Base-by-base conservation (phyloP, 1,140 invertebrate genomes). In the Megalonaias nervosa region DNA sequence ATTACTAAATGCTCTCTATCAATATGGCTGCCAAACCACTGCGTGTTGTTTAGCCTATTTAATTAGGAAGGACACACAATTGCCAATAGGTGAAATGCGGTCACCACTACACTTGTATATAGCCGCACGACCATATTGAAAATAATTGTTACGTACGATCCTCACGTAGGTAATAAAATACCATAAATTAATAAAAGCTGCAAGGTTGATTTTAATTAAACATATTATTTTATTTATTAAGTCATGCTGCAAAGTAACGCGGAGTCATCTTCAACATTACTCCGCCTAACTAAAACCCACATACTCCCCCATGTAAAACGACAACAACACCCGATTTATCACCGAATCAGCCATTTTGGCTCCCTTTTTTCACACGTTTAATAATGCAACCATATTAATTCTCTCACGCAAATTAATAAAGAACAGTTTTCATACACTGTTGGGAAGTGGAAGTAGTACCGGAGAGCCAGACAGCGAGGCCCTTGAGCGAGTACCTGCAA, bases 31-130 rank as follows among this genome's bases (percentile, higher is more conserved):
- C 85, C 80, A 83, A 81, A 64, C 38, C 79, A 76, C 80, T 84
- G 82, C 82, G 81, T 85, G 85, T 83, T 82, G 84, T 84, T 74
- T 83, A 84, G 82, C 82, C 82, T 82, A 80, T 82, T 85, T 81
- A 81, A 77, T 73, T 72, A 21, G 55, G 48, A 48, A 23, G 55
- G 23, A 56, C 21, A 75, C 60, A 26, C n/a, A 56, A 17, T 23
- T 48, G 19, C 67, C 74, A 75, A 57, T 31, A 62, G 61, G 68
- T 75, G 57, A 55, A 13, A 64, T 38, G 19, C n/a, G 59, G 61
- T 67, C 48, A 19, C 38, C 48, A 67, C 38, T 67, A 21, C 66
- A 67, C 13, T 26, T 11, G 66, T 21, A 67, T 26, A 55, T n/a
- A 55, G 38, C 57, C 23, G 66, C 38, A 55, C 21, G 57, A 56